phyloP scores from a whole-genome alignment of 2,797 vertebrate species.

The Pangasius sanitwongsei region DNA sequence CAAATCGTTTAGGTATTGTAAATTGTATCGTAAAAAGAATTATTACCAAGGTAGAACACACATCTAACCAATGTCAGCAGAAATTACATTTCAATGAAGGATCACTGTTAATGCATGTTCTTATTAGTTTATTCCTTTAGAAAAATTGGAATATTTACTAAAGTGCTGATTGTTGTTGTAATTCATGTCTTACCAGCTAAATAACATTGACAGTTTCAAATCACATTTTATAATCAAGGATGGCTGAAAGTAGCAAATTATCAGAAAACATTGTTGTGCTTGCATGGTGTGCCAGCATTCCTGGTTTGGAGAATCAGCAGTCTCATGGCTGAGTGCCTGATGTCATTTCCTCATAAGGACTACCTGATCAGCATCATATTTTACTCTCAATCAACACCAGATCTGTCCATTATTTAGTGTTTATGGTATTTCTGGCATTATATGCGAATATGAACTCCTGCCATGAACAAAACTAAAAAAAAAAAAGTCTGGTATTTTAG shows the following conservation, averaged over 20 bases:
- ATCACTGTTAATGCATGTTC: background rate
- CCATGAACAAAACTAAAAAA: background rate
- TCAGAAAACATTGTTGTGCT: background rate
- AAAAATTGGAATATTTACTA: background rate
- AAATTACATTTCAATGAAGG: background rate
- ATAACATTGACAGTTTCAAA: background rate
- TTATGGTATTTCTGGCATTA: slow-evolving; percentile 22
- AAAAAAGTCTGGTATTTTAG: background rate
- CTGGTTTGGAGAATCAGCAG: background rate
- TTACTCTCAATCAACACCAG: slow-evolving; percentile 13
- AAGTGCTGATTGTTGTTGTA: background rate
- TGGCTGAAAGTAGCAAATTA: background rate
- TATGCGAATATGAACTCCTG: background rate
- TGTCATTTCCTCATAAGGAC: background rate
- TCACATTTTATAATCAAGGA: background rate
- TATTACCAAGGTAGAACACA: background rate
- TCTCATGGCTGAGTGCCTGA: background rate
- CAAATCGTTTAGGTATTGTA: background rate
- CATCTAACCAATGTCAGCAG: background rate
- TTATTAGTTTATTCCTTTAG: background rate
- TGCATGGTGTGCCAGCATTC: background rate
- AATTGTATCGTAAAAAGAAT: background rate
- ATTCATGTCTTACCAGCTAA: background rate
- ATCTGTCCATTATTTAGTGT: slow-evolving; percentile 49
- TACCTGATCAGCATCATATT: background rate